A percentile compares a stretch with the other conserved stretches of the same genome.
Conservation (phyloP, 2,888 invertebrate genomes). For the Lobophora halterata region DNA sequence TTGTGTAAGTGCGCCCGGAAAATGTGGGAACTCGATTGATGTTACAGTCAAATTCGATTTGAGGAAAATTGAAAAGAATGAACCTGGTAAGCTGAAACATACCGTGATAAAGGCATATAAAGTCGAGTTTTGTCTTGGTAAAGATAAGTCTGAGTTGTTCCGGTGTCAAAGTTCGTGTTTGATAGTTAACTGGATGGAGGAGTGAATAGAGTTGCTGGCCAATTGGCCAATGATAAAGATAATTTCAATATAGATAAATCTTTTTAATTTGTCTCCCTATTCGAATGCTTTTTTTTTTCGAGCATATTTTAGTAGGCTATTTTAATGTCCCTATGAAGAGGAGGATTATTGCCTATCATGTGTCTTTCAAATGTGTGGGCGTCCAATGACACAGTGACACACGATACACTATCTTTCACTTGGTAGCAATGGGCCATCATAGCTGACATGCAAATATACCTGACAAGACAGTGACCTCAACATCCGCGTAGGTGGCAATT, state of each 20-base stretch:
- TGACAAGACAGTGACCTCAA: slow-evolving; percentile 45
- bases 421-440: slow-evolving; percentile 5
- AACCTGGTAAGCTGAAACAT: slow-evolving; percentile 39
- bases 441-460: slow-evolving; percentile 15
- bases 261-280: too few relatives aligned
- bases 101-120: slow-evolving; percentile 40
- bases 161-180: slow-evolving; percentile 46
- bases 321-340: too few relatives aligned
- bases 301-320: too few relatives aligned
- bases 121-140: slow-evolving; percentile 35
- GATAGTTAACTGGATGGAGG: slow-evolving; percentile 65
- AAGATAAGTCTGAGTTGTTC: slow-evolving; percentile 35
- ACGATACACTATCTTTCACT: slow-evolving; percentile 13
- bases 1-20: slow-evolving; percentile 80
- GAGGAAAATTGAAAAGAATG: slow-evolving; percentile 78
- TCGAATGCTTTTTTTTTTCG: too few relatives aligned
- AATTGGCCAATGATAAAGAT: slow-evolving; percentile 60
- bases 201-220: slow-evolving; percentile 69
- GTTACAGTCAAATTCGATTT: slow-evolving; percentile 79
- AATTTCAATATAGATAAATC: too few relatives aligned
- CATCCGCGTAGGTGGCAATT: slow-evolving; percentile 57
- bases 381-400: slow-evolving; percentile 1
- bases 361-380: slow-evolving; percentile 5
- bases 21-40: slow-evolving; percentile 81
- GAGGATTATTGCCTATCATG: neutral